Evolutionary conservation across 2,797 vertebrate genomes (phyloP).

Genomic region (Rhincodon typus): DNA sequence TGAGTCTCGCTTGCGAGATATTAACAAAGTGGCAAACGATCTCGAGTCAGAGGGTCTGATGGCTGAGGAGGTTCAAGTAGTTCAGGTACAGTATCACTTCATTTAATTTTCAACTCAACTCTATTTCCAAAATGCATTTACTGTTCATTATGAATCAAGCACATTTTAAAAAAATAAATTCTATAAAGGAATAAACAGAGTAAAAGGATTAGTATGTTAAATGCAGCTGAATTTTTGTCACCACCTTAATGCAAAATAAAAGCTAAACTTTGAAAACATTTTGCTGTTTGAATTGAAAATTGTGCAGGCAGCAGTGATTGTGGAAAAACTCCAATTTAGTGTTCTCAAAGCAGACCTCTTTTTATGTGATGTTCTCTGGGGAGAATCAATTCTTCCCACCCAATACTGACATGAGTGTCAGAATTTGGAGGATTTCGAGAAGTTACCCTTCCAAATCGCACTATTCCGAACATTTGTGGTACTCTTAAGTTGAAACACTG

Average conservation of each 20-base stretch:
- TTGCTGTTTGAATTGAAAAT: not conserved
- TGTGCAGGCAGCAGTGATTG: not conserved
- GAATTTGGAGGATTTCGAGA: too few species aligned
- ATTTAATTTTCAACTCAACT: not conserved
- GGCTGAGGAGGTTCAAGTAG: constrained; percentile 83
- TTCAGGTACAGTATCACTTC: constrained; percentile 60
- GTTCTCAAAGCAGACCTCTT: not conserved
- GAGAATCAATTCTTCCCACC: too few species aligned
- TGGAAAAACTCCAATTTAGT: not conserved
- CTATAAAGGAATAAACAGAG: not conserved
- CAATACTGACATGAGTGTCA: too few species aligned
- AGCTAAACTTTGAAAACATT: not conserved
- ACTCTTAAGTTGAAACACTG: too few species aligned
- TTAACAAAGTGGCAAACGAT: constrained; percentile 94
- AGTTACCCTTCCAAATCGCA: too few species aligned
- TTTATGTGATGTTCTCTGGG: not conserved
- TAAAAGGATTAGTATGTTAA: not conserved
- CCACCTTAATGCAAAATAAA: not conserved
- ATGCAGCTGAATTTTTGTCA: not conserved
- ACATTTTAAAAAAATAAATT: not conserved
- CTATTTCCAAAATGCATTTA: not conserved
- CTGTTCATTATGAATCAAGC: not conserved
- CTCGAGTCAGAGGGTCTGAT: constrained; percentile 96
- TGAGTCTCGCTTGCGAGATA: constrained; percentile 92
- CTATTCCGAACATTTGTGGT: too few species aligned